phyloP scores from a whole-genome alignment of 1,140 invertebrate species.

The Drosophila rhopaloa region DNA sequence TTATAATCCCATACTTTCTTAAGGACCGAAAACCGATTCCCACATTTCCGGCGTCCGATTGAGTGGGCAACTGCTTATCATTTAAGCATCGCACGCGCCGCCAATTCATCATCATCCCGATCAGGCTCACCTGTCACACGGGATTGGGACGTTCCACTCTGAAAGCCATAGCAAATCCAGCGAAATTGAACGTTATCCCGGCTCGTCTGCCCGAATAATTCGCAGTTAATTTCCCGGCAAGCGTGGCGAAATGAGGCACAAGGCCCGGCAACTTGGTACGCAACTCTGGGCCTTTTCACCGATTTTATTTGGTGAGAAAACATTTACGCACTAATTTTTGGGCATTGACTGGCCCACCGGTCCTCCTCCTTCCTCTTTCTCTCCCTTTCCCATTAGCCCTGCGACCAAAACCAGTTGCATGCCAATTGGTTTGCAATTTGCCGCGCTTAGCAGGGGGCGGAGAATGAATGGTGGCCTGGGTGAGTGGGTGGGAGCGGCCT shows the following conservation, averaged over 20 bases:
- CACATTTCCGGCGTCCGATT: constrained; percentile 29
- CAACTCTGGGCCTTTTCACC: constrained; percentile 16
- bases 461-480: neutral
- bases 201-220: constrained; percentile 70
- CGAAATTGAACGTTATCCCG: constrained; percentile 68
- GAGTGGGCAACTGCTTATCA: constrained; percentile 17
- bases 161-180: constrained; percentile 71
- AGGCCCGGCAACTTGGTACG: constrained; percentile 31
- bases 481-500: constrained; percentile 4
- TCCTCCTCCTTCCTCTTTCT: constrained; percentile 22
- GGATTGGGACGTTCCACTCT: constrained; percentile 13
- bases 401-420: constrained; percentile 76
- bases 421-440: constrained; percentile 83
- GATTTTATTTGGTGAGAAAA: constrained; percentile 84
- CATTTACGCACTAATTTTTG: constrained; percentile 84
- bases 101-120: constrained; percentile 61
- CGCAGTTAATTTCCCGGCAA: constrained; percentile 80
- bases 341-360: constrained; percentile 39
- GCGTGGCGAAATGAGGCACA: constrained; percentile 78
- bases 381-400: constrained; percentile 51
- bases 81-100: constrained; percentile 37
- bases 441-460: constrained; percentile 55
- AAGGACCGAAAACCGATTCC: constrained; percentile 12
- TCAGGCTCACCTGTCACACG: constrained; percentile 62
- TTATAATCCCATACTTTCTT: neutral